Percentiles rank a stretch among this genome's conserved stretches.
Conservation (phyloP, 2,888 invertebrate species). For the Netelia virgata region DNA sequence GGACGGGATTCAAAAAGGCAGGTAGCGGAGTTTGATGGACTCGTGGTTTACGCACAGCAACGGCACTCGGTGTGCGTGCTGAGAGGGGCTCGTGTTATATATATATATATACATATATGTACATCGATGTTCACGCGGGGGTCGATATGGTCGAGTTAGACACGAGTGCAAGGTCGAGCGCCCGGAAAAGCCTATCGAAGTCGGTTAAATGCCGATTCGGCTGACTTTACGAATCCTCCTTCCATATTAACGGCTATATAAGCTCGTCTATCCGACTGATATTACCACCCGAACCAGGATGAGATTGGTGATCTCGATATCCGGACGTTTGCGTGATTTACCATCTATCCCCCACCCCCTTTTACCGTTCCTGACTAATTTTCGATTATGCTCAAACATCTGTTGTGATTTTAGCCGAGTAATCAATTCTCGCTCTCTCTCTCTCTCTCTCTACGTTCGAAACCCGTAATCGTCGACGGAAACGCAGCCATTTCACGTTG, state of each 20-base stretch:
- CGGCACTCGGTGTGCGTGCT: neutral
- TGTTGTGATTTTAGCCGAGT: neutral
- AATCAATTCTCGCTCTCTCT: constrained; percentile 15
- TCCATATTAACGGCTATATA: neutral
- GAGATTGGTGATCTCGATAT: too few relatives aligned
- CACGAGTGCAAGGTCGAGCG: constrained; percentile 27
- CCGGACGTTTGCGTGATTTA: too few relatives aligned
- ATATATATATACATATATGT: constrained; percentile 15
- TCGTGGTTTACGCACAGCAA: constrained; percentile 20
- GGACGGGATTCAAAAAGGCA: neutral
- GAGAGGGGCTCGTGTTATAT: neutral
- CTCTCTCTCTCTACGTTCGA: too few relatives aligned
- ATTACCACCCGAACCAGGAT: too few relatives aligned
- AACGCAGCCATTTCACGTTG: constrained; percentile 14
- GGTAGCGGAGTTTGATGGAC: constrained; percentile 30
- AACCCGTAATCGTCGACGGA: constrained; percentile 12
- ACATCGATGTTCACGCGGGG: too few relatives aligned
- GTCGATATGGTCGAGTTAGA: neutral
- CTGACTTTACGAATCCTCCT: neutral
- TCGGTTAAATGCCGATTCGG: constrained; percentile 22
- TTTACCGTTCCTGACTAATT: constrained; percentile 22
- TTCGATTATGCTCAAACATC: neutral
- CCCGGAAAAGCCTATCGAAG: constrained; percentile 41
- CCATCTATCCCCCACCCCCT: too few relatives aligned
- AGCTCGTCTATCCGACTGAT: too few relatives aligned